Evolutionary conservation across 2,888 invertebrate species (phyloP), one percentile per base, ranked within the genome.

Genomic region (Odontocerum albicorne): DNA sequence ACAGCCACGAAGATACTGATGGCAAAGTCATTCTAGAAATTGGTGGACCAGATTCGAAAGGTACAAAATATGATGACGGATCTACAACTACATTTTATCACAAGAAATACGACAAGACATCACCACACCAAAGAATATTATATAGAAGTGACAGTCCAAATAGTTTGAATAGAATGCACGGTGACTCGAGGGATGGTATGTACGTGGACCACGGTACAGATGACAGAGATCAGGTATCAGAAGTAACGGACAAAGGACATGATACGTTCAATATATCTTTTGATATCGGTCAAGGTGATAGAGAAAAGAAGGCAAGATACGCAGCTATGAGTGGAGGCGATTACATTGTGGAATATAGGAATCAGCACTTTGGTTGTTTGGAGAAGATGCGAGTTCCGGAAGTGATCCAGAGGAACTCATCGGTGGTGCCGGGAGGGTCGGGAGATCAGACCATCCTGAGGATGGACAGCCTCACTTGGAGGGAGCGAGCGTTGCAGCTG

Each of bases 401-500:
- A 7, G 27, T 4, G 27, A n/a, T 27, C 43, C 13, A 3, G 27
- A 22, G 19, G 15, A 16, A 2, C 8, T 3, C 3, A 12, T 19
- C 4, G 22, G 3, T 42, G 21, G 12, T 16, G 35, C 35, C 21
- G 13, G 10, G 19, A n/a, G 33, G n/a, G 8, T 20, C 22, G 15
- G 42, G 20, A 19, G 51, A 49, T 17, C 57, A 39, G 31, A 19
- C 31, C n/a, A 16, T 52, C 10, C 43, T 55, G 47, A 51, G 47
- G 50, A 46, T 43, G 19, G 57, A 57, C 38, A 57, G 46, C 27
- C 52, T 66, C 20, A 74, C 75, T 31, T 82, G 83, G 82, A 81
- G 81, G 63, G 81, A 82, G 60, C 72, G 80, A 40, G 83, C 83
- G 1, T 62, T 83, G 63, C 83, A 83, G 67, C 73, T 82, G 56